A percentile compares a stretch with the other conserved stretches of the same genome.
phyloP scores from a whole-genome alignment of 37 sponge, comb jelly and placozoan species.

The Geodia barretti region DNA sequence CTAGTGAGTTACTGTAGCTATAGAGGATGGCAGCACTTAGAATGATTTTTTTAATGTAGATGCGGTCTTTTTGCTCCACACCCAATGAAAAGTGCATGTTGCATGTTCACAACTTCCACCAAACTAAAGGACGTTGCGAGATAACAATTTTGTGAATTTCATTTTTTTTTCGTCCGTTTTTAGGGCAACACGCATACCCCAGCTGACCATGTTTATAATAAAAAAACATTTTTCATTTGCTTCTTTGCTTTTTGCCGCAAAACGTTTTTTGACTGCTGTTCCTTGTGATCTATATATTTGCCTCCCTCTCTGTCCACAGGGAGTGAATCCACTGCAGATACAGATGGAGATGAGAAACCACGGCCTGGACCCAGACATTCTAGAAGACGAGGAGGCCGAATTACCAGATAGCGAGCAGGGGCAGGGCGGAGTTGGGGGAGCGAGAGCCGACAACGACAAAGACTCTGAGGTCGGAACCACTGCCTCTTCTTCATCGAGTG shows the following conservation, averaged over 20 bases:
- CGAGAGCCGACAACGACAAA: slow-evolving; percentile 32
- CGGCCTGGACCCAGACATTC: slow-evolving; percentile 80
- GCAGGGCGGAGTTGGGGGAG: background rate
- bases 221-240: no score
- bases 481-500: slow-evolving; percentile 23
- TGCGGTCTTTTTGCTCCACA: no score
- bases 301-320: no score
- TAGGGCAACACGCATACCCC: no score
- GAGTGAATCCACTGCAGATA: slow-evolving; percentile 80
- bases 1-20: slow-evolving; percentile 59
- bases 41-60: background rate
- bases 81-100: no score
- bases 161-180: no score
- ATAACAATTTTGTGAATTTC: no score
- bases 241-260: no score
- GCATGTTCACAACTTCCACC: no score
- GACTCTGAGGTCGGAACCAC: slow-evolving; percentile 24
- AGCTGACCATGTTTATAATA: no score
- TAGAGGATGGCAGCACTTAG: background rate
- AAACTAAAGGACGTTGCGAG: no score
- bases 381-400: slow-evolving; percentile 80
- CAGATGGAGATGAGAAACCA: slow-evolving; percentile 77
- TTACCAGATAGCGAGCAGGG: slow-evolving; percentile 20
- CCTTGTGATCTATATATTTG: background rate
- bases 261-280: no score